Evolutionary conservation across 2,888 invertebrate species (phyloP), one percentile per base, ranked within the genome.

Genomic region (Clepsis dumicolana): DNA sequence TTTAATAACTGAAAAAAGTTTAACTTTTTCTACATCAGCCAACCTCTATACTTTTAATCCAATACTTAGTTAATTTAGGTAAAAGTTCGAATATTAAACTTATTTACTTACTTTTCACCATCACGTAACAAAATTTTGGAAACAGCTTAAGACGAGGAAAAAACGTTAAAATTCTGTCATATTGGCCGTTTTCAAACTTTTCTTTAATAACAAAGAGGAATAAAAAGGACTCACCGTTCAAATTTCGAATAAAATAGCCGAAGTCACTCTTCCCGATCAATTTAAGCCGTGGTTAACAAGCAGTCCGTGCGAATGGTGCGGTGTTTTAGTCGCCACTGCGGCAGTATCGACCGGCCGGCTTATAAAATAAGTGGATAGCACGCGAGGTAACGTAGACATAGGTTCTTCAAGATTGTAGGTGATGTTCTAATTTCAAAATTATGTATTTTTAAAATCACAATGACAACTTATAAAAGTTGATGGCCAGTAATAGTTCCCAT

Each of bases 301-400:
- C 50, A 60, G 74, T 70, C 80, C 87, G 89, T 87, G 86, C 79
- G 80, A 66, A 72, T 77, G 70, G 78, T 74, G 62, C 77, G 85
- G 80, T 77, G 82, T 73, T 77, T 73, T 73, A 77, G 74, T 74
- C 82, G 76, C 86, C 88, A 92, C 91, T 93, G 92, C 92, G 89
- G 87, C 80, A 86, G 67, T 92, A 91, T 92, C 91, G 91, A 92
- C 91, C 90, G 80, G 74, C 57, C 73, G 78, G 75, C 81, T 77
- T 76, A 84, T 82, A 79, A 84, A 85, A 85, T 85, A 83, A 80
- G 80, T 83, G 79, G 76, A 78, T 76, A 81, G 79, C 92, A 92
- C 91, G 91, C 92, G 84, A 91, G 82, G 79, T 82, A 73, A 75
- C 25, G 52, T 76, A 82, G 79, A 78, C 82, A 79, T 74, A 72